These are phyloP conservation scores for Entomobrya proxima DNA, from an alignment of 2,888 invertebrate genomes.

Conservation along the genomic window DNA sequence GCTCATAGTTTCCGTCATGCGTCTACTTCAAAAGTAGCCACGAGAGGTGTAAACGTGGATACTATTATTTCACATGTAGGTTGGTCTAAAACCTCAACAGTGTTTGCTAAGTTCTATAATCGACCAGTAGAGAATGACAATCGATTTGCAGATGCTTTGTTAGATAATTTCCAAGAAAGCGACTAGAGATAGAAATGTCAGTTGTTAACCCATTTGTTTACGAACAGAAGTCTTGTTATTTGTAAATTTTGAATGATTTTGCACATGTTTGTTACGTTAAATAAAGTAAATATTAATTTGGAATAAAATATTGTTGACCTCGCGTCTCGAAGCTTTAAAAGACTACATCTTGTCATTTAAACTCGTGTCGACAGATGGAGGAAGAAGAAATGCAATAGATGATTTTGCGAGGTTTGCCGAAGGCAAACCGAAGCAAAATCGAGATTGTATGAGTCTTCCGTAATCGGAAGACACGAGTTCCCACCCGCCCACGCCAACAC, in stretches of 20 bases:
- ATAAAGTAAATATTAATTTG: background rate
- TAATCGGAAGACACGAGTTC: background rate
- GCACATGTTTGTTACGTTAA: too few species aligned
- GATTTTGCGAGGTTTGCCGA: too few species aligned
- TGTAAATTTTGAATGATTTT: too few species aligned
- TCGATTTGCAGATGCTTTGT: background rate
- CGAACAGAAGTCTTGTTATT: background rate
- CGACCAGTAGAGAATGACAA: background rate
- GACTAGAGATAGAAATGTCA: background rate
- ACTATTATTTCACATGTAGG: conserved; percentile 16
- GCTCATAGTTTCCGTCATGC: conserved; percentile 53
- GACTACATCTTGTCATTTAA: background rate
- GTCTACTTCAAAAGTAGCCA: conserved; percentile 14
- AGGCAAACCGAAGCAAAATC: too few species aligned
- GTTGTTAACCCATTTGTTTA: background rate
- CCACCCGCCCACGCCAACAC: too few species aligned
- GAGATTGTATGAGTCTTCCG: background rate
- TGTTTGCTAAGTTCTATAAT: conserved; percentile 42
- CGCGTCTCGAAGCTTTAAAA: background rate
- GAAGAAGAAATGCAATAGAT: conserved; percentile 1
- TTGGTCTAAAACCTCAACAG: conserved; percentile 6
- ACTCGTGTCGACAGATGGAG: conserved; percentile 1
- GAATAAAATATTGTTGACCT: background rate
- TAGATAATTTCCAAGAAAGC: background rate
- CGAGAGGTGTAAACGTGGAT: background rate